These are phyloP conservation scores for Priocnemis perturbator DNA, from an alignment of 2,888 invertebrate species.

Conservation along the genomic window DNA sequence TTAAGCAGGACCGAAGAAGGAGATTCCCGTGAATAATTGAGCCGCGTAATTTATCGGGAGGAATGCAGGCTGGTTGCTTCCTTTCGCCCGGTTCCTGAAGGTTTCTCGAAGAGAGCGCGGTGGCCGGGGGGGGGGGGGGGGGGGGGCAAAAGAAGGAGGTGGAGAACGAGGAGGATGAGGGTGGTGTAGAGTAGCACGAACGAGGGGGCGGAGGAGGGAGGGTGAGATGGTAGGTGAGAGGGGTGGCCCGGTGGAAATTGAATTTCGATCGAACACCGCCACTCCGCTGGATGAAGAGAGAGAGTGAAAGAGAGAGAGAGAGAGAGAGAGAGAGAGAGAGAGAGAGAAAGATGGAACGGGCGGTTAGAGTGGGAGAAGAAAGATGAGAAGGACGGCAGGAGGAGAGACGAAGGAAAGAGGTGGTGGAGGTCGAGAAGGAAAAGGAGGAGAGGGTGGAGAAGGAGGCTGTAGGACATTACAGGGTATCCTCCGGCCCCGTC, in stretches of 20 bases:
- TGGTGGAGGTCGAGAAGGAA: slow-evolving; percentile 20
- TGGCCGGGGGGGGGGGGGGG: slow-evolving; percentile 23
- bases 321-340: slow-evolving; percentile 18
- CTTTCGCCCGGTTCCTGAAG: slow-evolving; percentile 60
- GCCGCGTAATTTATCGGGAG: slow-evolving; percentile 71
- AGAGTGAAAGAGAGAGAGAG: slow-evolving; percentile 15
- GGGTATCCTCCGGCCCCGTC: slow-evolving; percentile 68
- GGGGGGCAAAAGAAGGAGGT: slow-evolving; percentile 47
- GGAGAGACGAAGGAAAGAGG: background rate
- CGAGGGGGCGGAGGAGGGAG: slow-evolving; percentile 41
- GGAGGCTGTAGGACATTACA: slow-evolving; percentile 70
- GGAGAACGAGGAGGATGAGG: slow-evolving; percentile 36
- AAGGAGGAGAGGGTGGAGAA: slow-evolving; percentile 44
- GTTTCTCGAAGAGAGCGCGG: slow-evolving; percentile 46
- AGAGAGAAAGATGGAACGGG: slow-evolving; percentile 6
- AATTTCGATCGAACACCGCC: slow-evolving; percentile 74
- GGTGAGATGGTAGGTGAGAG: slow-evolving; percentile 54
- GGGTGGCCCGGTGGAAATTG: slow-evolving; percentile 71
- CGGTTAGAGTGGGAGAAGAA: slow-evolving; percentile 22
- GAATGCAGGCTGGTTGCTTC: slow-evolving; percentile 67
- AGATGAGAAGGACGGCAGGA: slow-evolving; percentile 11
- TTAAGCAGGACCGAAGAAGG: slow-evolving; percentile 56
- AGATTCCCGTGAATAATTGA: slow-evolving; percentile 73
- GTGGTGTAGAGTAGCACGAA: background rate
- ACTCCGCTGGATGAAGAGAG: slow-evolving; percentile 47